These are phyloP conservation scores for Drosophila azteca DNA, from an alignment of 1,140 invertebrate species.

Conservation along the genomic window DNA sequence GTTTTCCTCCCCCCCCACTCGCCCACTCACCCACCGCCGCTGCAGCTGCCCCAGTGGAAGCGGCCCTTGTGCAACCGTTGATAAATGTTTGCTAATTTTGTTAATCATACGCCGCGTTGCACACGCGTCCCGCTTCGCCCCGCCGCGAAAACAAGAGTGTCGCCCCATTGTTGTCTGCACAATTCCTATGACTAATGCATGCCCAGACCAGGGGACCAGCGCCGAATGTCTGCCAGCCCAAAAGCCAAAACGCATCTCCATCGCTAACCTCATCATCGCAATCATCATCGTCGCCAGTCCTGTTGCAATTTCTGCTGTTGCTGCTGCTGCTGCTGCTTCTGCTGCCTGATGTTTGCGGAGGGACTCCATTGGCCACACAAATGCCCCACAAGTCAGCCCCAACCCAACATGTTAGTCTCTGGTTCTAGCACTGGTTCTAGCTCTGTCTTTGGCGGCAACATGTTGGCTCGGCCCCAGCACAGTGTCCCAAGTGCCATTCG, in stretches of 20 bases:
- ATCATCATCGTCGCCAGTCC: not conserved
- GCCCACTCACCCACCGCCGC: no score
- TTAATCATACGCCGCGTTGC: conserved; percentile 76
- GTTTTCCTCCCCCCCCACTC: not conserved
- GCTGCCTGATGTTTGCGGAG: conserved; percentile 1
- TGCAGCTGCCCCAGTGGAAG: not conserved
- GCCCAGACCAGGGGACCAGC: conserved; percentile 34
- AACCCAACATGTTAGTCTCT: conserved; percentile 62
- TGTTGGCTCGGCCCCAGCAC: conserved; percentile 53
- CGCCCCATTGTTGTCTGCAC: conserved; percentile 56
- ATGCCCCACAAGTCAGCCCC: conserved; percentile 6
- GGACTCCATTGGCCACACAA: not conserved
- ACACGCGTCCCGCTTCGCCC: conserved; percentile 20
- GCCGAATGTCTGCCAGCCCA: not conserved
- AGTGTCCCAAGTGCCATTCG: not conserved
- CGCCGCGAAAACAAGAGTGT: not conserved
- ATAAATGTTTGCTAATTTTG: conserved; percentile 68
- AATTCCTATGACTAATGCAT: conserved; percentile 40
- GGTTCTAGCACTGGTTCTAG: not conserved
- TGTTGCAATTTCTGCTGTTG: conserved; percentile 8
- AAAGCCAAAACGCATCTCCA: not conserved
- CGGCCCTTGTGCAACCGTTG: conserved; percentile 29
- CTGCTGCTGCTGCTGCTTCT: not conserved
- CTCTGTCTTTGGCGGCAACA: conserved; percentile 31
- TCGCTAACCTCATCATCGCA: conserved; percentile 1